Conservation (phyloP, 1,140 invertebrate genomes). For the Lordiphosa clarofinis region DNA sequence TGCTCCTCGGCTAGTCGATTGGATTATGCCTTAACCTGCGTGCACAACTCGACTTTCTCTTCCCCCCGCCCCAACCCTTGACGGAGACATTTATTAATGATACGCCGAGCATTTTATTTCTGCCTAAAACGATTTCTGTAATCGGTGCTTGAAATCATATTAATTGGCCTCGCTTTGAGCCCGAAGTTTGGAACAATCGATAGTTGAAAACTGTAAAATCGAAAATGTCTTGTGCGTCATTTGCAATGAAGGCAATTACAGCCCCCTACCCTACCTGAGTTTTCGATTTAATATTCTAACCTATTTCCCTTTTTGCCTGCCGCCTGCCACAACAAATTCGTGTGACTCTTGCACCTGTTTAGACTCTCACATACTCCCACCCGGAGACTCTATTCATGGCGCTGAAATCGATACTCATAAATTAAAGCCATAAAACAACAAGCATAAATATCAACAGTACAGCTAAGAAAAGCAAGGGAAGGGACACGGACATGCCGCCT, state of each 20-base stretch:
- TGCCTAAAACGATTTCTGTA: constrained; percentile 58
- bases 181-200: constrained; percentile 42
- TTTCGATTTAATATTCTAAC: constrained; percentile 30
- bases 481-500: constrained; percentile 39
- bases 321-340: constrained; percentile 7
- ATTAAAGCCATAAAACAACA: constrained; percentile 57
- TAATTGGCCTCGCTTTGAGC: constrained; percentile 50
- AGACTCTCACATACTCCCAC: constrained; percentile 37
- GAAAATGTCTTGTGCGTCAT: constrained; percentile 42
- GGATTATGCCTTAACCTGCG: constrained; percentile 60
- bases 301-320: constrained; percentile 3
- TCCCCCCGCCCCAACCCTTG: constrained; percentile 5
- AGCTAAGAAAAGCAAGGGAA: constrained; percentile 12
- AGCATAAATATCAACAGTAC: constrained; percentile 48
- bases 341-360: constrained; percentile 47
- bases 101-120: constrained; percentile 38
- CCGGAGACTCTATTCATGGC: not conserved
- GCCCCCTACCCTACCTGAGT: constrained; percentile 8
- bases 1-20: constrained; percentile 40
- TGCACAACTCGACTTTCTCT: constrained; percentile 34
- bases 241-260: constrained; percentile 13
- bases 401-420: constrained; percentile 63
- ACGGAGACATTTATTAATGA: constrained; percentile 67
- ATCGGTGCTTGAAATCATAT: constrained; percentile 52
- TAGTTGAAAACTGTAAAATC: constrained; percentile 51